These are phyloP conservation scores for Hanleya hanleyi DNA, from an alignment of 2,888 invertebrate genomes.

Conservation along the genomic window DNA sequence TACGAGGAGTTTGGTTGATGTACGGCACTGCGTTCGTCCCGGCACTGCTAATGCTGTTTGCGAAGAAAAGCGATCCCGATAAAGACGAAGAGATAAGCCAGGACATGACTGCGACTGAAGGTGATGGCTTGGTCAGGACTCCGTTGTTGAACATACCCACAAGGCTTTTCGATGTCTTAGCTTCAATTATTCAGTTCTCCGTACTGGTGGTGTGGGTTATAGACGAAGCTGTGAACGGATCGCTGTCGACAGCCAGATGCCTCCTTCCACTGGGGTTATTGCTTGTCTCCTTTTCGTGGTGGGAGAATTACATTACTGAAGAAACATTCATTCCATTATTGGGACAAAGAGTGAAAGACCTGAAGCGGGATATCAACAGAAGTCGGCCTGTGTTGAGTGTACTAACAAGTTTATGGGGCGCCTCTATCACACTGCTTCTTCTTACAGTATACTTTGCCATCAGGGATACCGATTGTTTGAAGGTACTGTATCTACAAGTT, in stretches of 20 bases:
- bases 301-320: constrained; percentile 96
- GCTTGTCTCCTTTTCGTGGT: constrained; percentile 94
- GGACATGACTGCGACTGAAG: background rate
- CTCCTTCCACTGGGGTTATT: constrained; percentile 89
- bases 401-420: constrained; percentile 94
- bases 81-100: no score
- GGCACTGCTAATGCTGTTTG: constrained; percentile 72
- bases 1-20: constrained; percentile 96
- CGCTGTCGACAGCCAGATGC: constrained; percentile 76
- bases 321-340: constrained; percentile 82
- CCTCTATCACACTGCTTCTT: constrained; percentile 84
- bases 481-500: constrained; percentile 36
- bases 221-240: constrained; percentile 36
- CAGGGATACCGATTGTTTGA: constrained; percentile 45
- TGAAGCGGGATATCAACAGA: constrained; percentile 82
- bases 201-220: constrained; percentile 54
- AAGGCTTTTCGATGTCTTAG: constrained; percentile 53
- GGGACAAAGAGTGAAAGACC: constrained; percentile 74
- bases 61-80: background rate
- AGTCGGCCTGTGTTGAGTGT: constrained; percentile 93
- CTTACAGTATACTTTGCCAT: constrained; percentile 77
- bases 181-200: constrained; percentile 51
- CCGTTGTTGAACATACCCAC: constrained; percentile 27
- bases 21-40: constrained; percentile 96
- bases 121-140: background rate